Conservation (phyloP, 2,113 vertebrate species). For the Lophius piscatorius region DNA sequence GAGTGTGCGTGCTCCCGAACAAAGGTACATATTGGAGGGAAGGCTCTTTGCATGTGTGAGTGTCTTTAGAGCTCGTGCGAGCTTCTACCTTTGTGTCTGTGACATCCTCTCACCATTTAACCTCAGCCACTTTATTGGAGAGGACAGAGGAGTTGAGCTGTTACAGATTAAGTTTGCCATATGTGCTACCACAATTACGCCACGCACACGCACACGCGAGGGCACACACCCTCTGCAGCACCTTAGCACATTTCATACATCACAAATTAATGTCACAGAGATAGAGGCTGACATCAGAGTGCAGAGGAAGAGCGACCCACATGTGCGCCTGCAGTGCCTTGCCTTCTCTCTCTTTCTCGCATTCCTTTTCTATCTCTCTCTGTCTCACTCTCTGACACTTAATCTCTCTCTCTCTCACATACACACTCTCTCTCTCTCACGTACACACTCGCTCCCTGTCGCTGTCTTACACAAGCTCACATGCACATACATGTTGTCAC, state of each 20-base stretch:
- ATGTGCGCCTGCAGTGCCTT: slow-evolving; percentile 2
- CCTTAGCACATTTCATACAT: slow-evolving; percentile 12
- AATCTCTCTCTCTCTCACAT: slow-evolving; percentile 5
- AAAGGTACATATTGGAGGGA: background rate
- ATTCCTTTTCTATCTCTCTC: background rate
- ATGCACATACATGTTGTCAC: too few species aligned
- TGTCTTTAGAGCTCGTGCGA: background rate
- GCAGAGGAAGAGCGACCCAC: slow-evolving; percentile 2
- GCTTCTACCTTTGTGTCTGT: slow-evolving; percentile 6
- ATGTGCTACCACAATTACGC: background rate
- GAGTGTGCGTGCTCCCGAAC: background rate
- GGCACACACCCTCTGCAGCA: background rate
- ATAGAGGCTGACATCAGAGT: slow-evolving; percentile 26
- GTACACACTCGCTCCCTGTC: too few species aligned
- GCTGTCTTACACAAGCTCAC: too few species aligned
- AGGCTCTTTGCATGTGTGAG: slow-evolving; percentile 17
- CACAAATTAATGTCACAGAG: slow-evolving; percentile 39
- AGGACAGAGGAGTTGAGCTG: slow-evolving; percentile 20
- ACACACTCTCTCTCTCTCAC: slow-evolving; percentile 12
- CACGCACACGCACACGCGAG: background rate
- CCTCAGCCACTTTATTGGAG: slow-evolving; percentile 9
- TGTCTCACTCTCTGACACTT: slow-evolving; percentile 1
- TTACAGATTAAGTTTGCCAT: slow-evolving; percentile 11
- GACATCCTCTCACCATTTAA: slow-evolving; percentile 22
- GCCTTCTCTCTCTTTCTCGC: background rate